phyloP scores from a whole-genome alignment of 2,888 invertebrate genomes.

The Nomada fabriciana region DNA sequence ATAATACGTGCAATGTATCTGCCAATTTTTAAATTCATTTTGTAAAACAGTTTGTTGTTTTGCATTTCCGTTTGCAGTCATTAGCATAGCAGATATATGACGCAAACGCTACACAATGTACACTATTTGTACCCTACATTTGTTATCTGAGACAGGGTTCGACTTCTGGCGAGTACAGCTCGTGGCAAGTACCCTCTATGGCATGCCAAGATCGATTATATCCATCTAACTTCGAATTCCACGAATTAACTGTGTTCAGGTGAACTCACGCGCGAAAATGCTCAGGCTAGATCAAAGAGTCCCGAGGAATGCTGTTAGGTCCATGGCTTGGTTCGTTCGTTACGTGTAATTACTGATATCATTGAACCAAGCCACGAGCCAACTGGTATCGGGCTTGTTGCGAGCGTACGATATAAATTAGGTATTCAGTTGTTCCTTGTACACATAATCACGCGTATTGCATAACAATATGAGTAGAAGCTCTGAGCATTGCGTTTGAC shows the following conservation, averaged over 20 bases:
- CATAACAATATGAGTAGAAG: slow-evolving; percentile 6
- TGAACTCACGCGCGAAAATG: slow-evolving; percentile 54
- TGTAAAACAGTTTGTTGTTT: not conserved
- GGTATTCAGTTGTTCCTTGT: slow-evolving; percentile 32
- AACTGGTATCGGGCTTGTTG: slow-evolving; percentile 36
- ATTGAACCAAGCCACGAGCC: slow-evolving; percentile 43
- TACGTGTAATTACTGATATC: slow-evolving; percentile 56
- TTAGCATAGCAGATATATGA: slow-evolving; percentile 3
- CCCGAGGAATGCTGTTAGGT: slow-evolving; percentile 60
- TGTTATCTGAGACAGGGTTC: slow-evolving; percentile 28
- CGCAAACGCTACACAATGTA: slow-evolving; percentile 11
- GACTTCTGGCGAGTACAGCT: slow-evolving; percentile 4
- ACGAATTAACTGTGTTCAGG: slow-evolving; percentile 50
- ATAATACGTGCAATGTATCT: not conserved
- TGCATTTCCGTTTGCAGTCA: not conserved
- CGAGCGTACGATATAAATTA: slow-evolving; percentile 38
- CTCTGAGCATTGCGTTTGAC: slow-evolving; percentile 3
- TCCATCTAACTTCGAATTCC: slow-evolving; percentile 52
- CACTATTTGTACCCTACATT: slow-evolving; percentile 22
- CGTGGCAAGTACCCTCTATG: slow-evolving; percentile 25
- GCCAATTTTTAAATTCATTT: not conserved
- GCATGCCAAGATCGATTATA: slow-evolving; percentile 54
- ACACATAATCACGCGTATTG: slow-evolving; percentile 14
- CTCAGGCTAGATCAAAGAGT: slow-evolving; percentile 56
- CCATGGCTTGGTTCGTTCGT: slow-evolving; percentile 35